Evolutionary conservation across 1,140 invertebrate genomes (phyloP), one percentile per base, ranked within the genome.

Genomic region (Drosophila hydei): DNA sequence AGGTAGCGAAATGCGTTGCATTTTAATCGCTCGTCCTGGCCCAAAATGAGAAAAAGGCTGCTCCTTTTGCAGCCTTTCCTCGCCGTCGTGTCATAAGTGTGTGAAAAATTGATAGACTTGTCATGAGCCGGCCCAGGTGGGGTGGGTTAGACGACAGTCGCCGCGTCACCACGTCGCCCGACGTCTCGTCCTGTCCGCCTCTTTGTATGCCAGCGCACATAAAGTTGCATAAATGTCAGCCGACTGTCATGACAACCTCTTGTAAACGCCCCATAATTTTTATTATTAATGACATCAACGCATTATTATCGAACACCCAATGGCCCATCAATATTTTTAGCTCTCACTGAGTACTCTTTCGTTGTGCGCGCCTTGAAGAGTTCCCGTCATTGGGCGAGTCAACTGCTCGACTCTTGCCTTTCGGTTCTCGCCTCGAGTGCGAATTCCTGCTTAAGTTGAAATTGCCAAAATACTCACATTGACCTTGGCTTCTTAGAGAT

Each of bases 231-330:
- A 88, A 88, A 88, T 89, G 84, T 89, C 84, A 89, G 79, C 5
- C 76, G 77, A 89, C 76, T 89, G 84, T 89, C 85, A 89, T 79
- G 84, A 89, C 84, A 89, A 79, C 72, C 84, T 89, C 84, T 89
- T 89, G 84, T 89, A 74, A 79, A 89, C 84, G 84, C 84, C 84
- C 85, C 84, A 89, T 89, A 84, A 89, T 89, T 88, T 87, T 88
- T 72, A 68, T 87, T 87, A 87, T 87, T 87, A 87, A 87, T 87
- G 78, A 61, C 74, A 55, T 72, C 48, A 62, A 43, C 51, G 59
- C 61, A 67, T 71, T 69, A 85, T 75, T 72, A 78, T 75, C 61
- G 79, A 85, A 61, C 63, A 69, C 42, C 64, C 58, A 67, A 18
- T n/a, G 14, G 23, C 38, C 54, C 54, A 27, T 56, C 38, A 56